Percentiles rank a stretch among this genome's conserved stretches.
Evolutionary conservation across 2,113 vertebrate species (phyloP).

Genomic region (Penelope pileata): DNA sequence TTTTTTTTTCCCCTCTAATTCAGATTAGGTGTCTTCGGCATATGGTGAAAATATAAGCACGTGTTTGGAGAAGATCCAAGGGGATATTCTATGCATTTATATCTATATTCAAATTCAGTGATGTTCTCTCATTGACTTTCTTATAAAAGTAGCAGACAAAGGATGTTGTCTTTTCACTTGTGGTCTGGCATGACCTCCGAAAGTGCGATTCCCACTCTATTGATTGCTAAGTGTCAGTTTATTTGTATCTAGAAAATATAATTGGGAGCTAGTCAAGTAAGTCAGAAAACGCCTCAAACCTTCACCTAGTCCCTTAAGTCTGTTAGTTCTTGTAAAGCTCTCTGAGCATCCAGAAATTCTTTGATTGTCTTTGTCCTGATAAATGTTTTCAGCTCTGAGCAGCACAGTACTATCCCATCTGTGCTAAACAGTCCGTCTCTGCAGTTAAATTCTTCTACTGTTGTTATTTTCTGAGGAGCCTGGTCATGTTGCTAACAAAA

Average conservation of each 20-base stretch:
- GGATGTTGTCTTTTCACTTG: not conserved
- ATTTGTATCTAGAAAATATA: not conserved
- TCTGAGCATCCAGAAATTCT: not conserved
- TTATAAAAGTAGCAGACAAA: not conserved
- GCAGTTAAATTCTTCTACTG: not conserved
- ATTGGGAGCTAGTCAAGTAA: not conserved
- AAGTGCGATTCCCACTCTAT: not conserved
- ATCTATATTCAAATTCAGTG: not conserved
- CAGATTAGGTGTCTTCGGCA: not conserved
- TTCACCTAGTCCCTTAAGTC: not conserved
- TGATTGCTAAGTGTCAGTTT: not conserved
- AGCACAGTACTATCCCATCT: not conserved
- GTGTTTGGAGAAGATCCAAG: not conserved
- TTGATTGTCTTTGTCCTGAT: not conserved
- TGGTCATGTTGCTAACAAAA: not conserved
- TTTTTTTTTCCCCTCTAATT: not conserved
- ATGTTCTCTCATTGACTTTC: not conserved
- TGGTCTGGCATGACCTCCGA: not conserved
- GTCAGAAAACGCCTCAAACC: not conserved
- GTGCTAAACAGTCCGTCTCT: not conserved
- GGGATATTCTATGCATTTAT: not conserved
- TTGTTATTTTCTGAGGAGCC: not conserved
- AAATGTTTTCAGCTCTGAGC: not conserved
- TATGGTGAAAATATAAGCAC: slow-evolving; percentile 28
- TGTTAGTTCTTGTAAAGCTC: not conserved